These are phyloP conservation scores for Euphonia xanthogaster DNA, from an alignment of 2,797 vertebrate genomes.

Conservation along the genomic window DNA sequence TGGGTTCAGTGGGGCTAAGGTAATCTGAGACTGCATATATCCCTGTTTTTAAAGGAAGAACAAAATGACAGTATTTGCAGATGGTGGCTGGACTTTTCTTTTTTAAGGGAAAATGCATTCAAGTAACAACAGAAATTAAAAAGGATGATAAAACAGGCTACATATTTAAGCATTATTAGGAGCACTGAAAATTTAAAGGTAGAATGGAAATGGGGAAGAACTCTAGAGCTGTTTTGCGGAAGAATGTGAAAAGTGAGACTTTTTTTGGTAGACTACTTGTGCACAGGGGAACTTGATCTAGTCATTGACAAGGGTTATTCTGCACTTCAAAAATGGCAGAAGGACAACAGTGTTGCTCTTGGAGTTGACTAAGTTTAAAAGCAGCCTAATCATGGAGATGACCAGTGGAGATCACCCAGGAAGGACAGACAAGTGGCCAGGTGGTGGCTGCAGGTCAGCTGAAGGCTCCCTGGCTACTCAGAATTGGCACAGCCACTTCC, in stretches of 20 bases:
- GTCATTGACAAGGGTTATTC: neutral
- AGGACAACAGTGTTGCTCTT: neutral
- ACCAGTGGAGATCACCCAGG: neutral
- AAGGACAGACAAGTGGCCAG: neutral
- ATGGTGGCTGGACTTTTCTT: neutral
- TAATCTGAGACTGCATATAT: neutral
- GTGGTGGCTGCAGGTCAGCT: neutral
- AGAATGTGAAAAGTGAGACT: neutral
- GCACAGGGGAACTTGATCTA: neutral
- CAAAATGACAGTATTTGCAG: neutral
- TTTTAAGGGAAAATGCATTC: neutral
- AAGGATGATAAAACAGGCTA: neutral
- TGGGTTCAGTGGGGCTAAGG: neutral
- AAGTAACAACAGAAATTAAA: neutral
- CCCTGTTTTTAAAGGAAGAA: neutral
- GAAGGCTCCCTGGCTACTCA: neutral
- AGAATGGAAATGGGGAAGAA: neutral
- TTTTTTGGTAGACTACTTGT: neutral
- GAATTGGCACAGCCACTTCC: neutral
- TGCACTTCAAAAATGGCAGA: neutral
- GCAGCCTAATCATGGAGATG: neutral
- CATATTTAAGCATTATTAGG: neutral
- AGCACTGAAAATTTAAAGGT: neutral
- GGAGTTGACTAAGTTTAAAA: neutral
- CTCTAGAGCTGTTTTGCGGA: neutral